Evolutionary conservation across 2,797 vertebrate genomes (phyloP).

Genomic region (Scleropages formosus): DNA sequence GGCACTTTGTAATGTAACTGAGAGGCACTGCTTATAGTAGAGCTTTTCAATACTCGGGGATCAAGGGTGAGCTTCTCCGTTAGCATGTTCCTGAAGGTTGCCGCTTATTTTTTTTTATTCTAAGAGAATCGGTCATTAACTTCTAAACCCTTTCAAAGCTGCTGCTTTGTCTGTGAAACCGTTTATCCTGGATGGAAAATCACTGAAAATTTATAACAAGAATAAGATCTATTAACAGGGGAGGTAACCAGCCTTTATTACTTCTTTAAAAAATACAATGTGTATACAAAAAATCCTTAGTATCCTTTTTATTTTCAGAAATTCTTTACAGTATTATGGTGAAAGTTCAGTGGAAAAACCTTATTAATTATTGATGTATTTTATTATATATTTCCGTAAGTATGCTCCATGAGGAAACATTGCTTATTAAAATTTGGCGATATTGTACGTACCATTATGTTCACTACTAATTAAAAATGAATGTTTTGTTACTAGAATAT

Average conservation of each 20-base stretch:
- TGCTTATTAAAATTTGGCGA: constrained; percentile 19
- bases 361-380: constrained; percentile 6
- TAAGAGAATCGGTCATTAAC: too few relatives aligned
- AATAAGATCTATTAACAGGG: too few relatives aligned
- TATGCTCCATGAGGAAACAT: constrained; percentile 12
- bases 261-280: constrained; percentile 12
- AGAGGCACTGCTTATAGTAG: too few relatives aligned
- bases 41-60: too few relatives aligned
- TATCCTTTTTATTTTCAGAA: background rate
- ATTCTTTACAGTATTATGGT: background rate
- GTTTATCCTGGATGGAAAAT: too few relatives aligned
- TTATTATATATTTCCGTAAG: background rate
- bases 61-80: too few relatives aligned
- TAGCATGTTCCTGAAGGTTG: too few relatives aligned
- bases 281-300: constrained; percentile 15
- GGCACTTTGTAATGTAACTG: too few relatives aligned
- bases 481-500: background rate
- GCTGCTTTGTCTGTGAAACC: too few relatives aligned
- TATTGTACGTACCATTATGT: constrained; percentile 6
- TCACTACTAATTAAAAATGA: constrained; percentile 18
- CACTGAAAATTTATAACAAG: too few relatives aligned
- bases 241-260: background rate
- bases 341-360: constrained; percentile 7
- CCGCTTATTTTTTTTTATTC: too few relatives aligned
- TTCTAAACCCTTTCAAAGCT: too few relatives aligned